Evolutionary conservation across 2,797 vertebrate species (phyloP), one percentile per base, ranked within the genome.

Genomic region (Diglossa cyanea): DNA sequence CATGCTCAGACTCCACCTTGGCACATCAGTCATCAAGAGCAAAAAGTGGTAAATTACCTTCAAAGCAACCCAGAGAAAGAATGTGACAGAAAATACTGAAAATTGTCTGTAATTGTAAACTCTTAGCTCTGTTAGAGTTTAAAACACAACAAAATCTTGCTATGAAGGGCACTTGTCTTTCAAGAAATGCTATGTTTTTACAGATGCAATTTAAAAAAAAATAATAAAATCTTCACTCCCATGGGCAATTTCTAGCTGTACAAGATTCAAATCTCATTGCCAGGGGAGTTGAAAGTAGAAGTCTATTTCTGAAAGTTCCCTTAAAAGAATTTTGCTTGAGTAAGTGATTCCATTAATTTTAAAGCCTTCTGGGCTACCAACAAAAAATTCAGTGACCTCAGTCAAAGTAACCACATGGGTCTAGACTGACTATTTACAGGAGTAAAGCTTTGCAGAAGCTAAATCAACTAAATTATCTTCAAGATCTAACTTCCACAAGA

Each of bases 401-500:
- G 31, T 44, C 50, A 73, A 85, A 65, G 48, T 10, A 87, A 48
- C 50, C 72, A 77, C 37, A 33, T 47, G 60, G 54, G 78, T 75
- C 89, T 80, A 87, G 61, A 77, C n/a, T 78, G 42, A 79, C 57
- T 79, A 61, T 54, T 90, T 90, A 62, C 17, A 50, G 2, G 4
- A 80, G 5, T 21, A 87, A 91, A 92, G 57, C 53, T 72, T 86
- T 82, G 42, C 40, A 80, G 57, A 82, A 71, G 53, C 31, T 75
- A 88, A 86, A 93, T 67, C 89, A 81, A 71, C 68, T 51, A 50
- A 80, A 90, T 70, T 37, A 40, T 67, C 67, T 39, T 90, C 54
- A 88, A 97, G 92, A 86, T 90, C 42, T 75, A 81, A 83, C 91
- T 96, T 94, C 88, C 7, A 0, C 53, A 95, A 95, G 68, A 37